Base-by-base conservation (phyloP, 1,140 invertebrate genomes). In the Orchesella cincta region DNA sequence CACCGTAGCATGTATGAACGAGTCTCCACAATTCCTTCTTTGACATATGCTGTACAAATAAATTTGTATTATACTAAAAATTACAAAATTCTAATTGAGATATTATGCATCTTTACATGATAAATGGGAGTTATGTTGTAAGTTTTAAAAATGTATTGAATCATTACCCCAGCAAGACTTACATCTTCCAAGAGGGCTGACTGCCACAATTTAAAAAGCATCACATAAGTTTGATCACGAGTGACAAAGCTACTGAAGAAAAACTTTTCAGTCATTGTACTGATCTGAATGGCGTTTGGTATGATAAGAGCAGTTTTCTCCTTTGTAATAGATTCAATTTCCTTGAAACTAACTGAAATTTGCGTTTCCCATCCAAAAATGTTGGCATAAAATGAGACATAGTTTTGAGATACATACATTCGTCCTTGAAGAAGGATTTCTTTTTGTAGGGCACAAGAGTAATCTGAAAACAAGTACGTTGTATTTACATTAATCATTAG, bases 191-290 rank as follows among this genome's bases (percentile, higher is more conserved):
- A 90, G 51, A 98, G 89, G 79, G 93, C 93, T 89, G 96, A 97
- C 87, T 98, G 95, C 96, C 96, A 98, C 80, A 97, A 90, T 81
- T 94, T 89, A 88, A 97, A 97, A 82, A 98, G 88, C 93, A 96
- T 97, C 81, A 97, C 89, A 88, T 94, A 97, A 1, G 94, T 92
- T 85, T 97, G 97, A 86, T 98, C 96, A 57, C 96, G 86, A 28
- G 94, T 90, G 28, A 92, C 92, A 85, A 98, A 97, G 33, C 95
- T 96, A 20, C 96, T 94, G 79, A 98, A 92, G 87, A 98, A 98
- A 85, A 93, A 92, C 84, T 94, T 96, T 78, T 54, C 86, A 89
- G 80, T 91, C 90, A 23, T 93, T 95, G 71, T 46, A 3, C 89
- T 90, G 80, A 98, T 91, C 81, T 94, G 90, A 83, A 98, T 93